These are phyloP conservation scores for Trichopria drosophilae DNA, from an alignment of 2,888 invertebrate species.

Conservation along the genomic window DNA sequence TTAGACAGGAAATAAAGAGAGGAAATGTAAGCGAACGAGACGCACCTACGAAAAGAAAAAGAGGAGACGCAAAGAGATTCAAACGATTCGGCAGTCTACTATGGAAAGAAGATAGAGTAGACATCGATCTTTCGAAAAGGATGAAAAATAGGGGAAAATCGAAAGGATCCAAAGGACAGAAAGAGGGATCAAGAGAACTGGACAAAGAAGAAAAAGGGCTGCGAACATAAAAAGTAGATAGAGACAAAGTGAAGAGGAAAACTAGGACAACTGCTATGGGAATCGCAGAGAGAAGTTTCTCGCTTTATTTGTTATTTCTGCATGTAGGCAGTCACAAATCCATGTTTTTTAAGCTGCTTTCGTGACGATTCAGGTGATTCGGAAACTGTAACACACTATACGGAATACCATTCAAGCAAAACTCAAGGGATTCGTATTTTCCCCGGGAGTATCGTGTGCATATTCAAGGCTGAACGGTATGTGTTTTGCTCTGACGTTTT, in stretches of 20 bases:
- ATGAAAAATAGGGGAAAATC: neutral
- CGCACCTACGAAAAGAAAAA: slow-evolving; percentile 11
- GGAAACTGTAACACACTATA: too few relatives aligned
- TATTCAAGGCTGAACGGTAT: too few relatives aligned
- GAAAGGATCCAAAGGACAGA: slow-evolving; percentile 6
- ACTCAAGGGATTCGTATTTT: too few relatives aligned
- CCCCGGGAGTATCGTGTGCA: too few relatives aligned
- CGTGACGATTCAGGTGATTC: slow-evolving; percentile 23
- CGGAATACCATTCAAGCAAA: too few relatives aligned
- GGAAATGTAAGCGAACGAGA: slow-evolving; percentile 7
- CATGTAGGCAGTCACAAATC: slow-evolving; percentile 19
- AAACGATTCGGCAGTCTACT: slow-evolving; percentile 18
- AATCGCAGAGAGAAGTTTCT: slow-evolving; percentile 7
- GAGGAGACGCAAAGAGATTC: slow-evolving; percentile 16
- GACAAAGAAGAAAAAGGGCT: neutral
- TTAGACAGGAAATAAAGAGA: slow-evolving; percentile 15
- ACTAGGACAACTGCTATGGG: slow-evolving; percentile 14
- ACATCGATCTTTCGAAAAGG: neutral
- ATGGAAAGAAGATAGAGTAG: slow-evolving; percentile 2
- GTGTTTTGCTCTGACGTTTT: too few relatives aligned
- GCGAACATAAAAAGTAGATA: too few relatives aligned
- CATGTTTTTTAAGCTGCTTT: slow-evolving; percentile 23
- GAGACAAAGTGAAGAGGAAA: slow-evolving; percentile 5
- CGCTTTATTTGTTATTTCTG: slow-evolving; percentile 17
- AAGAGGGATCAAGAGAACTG: neutral